These are phyloP conservation scores for Aphis craccivora DNA, from an alignment of 1,140 invertebrate genomes.

Conservation along the genomic window DNA sequence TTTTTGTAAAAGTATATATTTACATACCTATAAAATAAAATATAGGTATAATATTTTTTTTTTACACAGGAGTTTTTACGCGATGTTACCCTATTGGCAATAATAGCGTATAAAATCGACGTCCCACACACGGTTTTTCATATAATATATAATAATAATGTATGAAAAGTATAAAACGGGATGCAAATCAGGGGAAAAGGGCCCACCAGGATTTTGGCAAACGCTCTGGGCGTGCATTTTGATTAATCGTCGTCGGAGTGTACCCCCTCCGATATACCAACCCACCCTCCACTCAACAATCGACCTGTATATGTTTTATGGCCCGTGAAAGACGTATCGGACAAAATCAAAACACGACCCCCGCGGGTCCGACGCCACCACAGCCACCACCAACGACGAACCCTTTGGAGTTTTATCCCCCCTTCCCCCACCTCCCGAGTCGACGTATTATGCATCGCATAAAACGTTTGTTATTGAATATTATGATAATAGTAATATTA, in stretches of 20 bases:
- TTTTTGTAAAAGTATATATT: not conserved
- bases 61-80: not conserved
- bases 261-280: not conserved
- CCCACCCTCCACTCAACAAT: too few species aligned
- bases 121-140: not conserved
- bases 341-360: conserved; percentile 47
- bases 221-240: conserved; percentile 35
- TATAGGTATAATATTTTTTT: conserved; percentile 10
- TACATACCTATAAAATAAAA: not conserved
- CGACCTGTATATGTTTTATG: conserved; percentile 46
- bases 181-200: conserved; percentile 28
- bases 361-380: not conserved
- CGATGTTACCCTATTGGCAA: not conserved
- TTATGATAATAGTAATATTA: not conserved
- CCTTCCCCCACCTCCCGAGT: not conserved
- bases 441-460: not conserved
- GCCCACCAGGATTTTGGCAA: conserved; percentile 47
- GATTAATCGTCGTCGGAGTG: conserved; percentile 38
- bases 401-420: not conserved
- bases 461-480: conserved; percentile 2
- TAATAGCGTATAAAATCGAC: not conserved
- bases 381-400: not conserved
- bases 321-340: conserved; percentile 48
- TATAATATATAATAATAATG: not conserved
- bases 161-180: conserved; percentile 24